phyloP scores from a whole-genome alignment of 2,797 vertebrate genomes.

The Hemitrygon akajei region DNA sequence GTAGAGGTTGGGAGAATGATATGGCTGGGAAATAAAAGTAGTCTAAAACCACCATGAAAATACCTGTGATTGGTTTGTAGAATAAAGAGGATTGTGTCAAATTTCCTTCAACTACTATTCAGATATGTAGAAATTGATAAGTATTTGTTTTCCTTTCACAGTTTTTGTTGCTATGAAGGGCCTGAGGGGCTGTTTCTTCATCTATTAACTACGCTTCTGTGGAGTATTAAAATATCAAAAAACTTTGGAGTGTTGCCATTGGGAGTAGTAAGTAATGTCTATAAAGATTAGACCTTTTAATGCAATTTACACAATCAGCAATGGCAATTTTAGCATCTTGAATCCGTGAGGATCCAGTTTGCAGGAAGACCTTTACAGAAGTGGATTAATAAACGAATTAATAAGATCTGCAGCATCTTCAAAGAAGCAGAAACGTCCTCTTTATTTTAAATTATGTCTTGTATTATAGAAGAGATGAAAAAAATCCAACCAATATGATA shows the following conservation, averaged over 20 bases:
- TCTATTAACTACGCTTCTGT: slow-evolving; percentile 5
- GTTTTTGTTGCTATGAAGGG: neutral
- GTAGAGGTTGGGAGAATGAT: too few relatives aligned
- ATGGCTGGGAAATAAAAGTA: neutral
- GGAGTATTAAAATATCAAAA: slow-evolving; percentile 30
- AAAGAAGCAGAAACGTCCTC: neutral
- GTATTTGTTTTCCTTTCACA: neutral
- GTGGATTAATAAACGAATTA: neutral
- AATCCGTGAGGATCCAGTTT: neutral
- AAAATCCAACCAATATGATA: neutral
- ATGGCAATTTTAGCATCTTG: neutral
- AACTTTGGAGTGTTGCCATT: neutral
- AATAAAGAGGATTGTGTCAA: neutral
- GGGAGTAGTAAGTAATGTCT: slow-evolving; percentile 21
- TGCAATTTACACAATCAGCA: neutral
- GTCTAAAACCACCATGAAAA: too few relatives aligned
- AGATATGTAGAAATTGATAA: neutral
- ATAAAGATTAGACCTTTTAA: slow-evolving; percentile 22
- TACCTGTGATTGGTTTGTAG: neutral
- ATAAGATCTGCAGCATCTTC: neutral
- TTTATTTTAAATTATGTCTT: neutral
- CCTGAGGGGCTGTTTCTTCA: neutral
- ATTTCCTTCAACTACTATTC: neutral
- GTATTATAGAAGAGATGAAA: neutral
- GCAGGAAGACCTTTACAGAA: neutral